Conservation (phyloP, 2,888 invertebrate species). For the Euzetes globulus region DNA sequence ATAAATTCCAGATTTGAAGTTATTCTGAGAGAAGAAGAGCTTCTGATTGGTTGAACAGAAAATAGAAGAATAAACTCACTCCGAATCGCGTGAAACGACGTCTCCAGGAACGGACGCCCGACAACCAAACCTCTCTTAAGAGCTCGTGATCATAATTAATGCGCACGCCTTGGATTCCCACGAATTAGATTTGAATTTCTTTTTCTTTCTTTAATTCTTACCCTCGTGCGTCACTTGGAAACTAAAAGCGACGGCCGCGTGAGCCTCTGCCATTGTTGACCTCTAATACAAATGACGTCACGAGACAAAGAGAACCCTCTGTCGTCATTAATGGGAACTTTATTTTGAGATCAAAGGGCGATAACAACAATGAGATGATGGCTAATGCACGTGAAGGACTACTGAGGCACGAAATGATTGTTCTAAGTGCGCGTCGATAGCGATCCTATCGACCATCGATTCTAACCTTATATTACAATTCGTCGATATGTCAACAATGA, state of each 20-base stretch:
- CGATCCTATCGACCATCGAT: background rate
- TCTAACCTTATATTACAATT: too few relatives aligned
- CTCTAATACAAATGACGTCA: too few relatives aligned
- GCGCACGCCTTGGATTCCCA: conserved; percentile 70
- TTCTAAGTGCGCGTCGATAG: too few relatives aligned
- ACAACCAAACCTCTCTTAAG: conserved; percentile 85
- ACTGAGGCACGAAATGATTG: too few relatives aligned
- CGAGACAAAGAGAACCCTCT: too few relatives aligned
- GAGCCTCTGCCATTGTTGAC: conserved; percentile 97
- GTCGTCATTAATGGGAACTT: too few relatives aligned
- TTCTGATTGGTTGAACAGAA: background rate
- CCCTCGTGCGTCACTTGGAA: conserved; percentile 90
- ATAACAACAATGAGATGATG: too few relatives aligned
- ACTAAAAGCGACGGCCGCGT: conserved; percentile 93
- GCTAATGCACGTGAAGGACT: background rate
- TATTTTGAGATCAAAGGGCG: too few relatives aligned
- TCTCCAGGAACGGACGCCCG: conserved; percentile 90
- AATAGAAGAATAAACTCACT: conserved; percentile 55
- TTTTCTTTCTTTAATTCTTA: too few relatives aligned
- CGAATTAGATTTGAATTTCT: too few relatives aligned
- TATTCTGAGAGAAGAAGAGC: conserved; percentile 62
- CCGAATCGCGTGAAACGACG: conserved; percentile 80
- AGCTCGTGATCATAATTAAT: conserved; percentile 97
- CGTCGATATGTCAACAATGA: too few relatives aligned
- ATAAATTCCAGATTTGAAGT: conserved; percentile 87